Percentiles rank a stretch among this genome's conserved stretches.
Conservation (phyloP, 2,888 invertebrate genomes). For the Mechanitis messenoides region DNA sequence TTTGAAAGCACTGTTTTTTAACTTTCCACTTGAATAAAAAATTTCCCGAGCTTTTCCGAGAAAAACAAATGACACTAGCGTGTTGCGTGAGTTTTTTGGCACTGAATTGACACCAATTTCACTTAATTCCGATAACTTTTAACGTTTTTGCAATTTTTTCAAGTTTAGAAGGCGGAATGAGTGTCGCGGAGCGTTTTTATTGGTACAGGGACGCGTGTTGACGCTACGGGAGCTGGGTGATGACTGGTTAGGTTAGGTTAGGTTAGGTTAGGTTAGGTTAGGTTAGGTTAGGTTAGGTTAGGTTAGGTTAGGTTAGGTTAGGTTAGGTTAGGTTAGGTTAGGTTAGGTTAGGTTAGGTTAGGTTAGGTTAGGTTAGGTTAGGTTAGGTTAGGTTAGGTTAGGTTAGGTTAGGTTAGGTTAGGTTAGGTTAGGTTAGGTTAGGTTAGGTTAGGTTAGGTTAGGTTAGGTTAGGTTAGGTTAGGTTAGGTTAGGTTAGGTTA, state of each 20-base stretch:
- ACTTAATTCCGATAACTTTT: no score
- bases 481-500: constrained; percentile 13
- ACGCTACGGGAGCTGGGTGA: no score
- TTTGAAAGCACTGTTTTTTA: no score
- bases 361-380: constrained; percentile 13
- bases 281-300: constrained; percentile 14
- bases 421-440: constrained; percentile 13
- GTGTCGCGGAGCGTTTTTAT: no score
- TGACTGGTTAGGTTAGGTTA: constrained; percentile 11
- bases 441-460: constrained; percentile 13
- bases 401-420: constrained; percentile 13
- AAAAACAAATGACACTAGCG: no score
- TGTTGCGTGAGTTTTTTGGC: no score
- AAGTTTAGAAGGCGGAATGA: no score
- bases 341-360: constrained; percentile 11
- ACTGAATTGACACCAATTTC: no score
- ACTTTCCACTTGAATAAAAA: no score
- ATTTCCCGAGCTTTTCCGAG: no score
- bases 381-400: constrained; percentile 13
- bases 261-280: constrained; percentile 14
- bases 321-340: constrained; percentile 14
- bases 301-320: constrained; percentile 14
- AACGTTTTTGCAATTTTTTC: no score
- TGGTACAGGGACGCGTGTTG: no score
- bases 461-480: constrained; percentile 13